Evolutionary conservation across 2,888 invertebrate genomes (phyloP).

Genomic region (Aspidiotus destructor): DNA sequence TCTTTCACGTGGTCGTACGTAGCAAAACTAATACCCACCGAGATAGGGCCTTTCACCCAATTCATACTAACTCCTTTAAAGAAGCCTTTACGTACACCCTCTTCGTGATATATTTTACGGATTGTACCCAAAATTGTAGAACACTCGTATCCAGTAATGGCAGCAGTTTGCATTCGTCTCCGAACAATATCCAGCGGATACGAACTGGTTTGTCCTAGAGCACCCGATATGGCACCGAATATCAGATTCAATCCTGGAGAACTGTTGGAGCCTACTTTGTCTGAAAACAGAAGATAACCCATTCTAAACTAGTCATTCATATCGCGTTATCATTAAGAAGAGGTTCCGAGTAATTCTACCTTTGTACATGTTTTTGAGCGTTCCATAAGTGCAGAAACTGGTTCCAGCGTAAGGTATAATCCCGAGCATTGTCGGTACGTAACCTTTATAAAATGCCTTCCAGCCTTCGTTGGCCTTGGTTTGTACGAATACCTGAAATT

Average conservation of each 20-base stretch:
- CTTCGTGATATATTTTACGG: conserved; percentile 59
- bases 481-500: conserved; percentile 51
- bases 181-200: conserved; percentile 94
- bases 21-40: conserved; percentile 91
- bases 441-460: conserved; percentile 70
- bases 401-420: conserved; percentile 95
- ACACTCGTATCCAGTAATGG: conserved; percentile 46
- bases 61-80: conserved; percentile 99
- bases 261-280: conserved; percentile 12
- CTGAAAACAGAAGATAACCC: not conserved
- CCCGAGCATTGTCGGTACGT: conserved; percentile 80
- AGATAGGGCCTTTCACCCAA: conserved; percentile 89
- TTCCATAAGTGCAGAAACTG: conserved; percentile 95
- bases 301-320: not conserved
- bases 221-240: conserved; percentile 85
- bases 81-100: conserved; percentile 80
- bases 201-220: conserved; percentile 86
- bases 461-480: conserved; percentile 71
- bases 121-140: conserved; percentile 58
- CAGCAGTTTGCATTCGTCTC: conserved; percentile 57
- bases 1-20: conserved; percentile 75
- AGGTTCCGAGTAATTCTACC: conserved; percentile 47
- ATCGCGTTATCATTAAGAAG: not conserved
- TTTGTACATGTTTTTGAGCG: conserved; percentile 67
- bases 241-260: conserved; percentile 44